Base-by-base conservation (phyloP, 2,113 vertebrate species). In the Myiozetetes cayanensis region DNA sequence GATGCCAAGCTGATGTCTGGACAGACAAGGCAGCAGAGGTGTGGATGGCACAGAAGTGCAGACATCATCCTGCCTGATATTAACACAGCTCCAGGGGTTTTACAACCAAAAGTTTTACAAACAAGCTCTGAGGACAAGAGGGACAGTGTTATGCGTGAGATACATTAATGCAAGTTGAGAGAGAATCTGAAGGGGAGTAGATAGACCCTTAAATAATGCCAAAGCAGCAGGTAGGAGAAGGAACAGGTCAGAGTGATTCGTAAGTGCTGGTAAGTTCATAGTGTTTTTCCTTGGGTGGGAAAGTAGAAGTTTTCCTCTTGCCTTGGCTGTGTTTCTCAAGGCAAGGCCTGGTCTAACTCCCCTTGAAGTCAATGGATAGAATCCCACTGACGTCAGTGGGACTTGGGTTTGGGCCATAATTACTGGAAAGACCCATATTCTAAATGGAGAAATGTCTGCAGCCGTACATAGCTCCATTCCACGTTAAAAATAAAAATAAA, bases 401-500 rank as follows among this genome's bases (percentile, higher is more conserved):
- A 85, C 50, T 85, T 96, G 96, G 87, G 9, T 71, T 68, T 83
- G 43, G 44, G 72, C 94, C 94, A 95, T 88, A 94, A 95, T 90
- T 96, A 88, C 65, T 96, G 92, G 93, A 95, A 95, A 93, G 95
- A 85, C 71, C 71, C 11, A 0, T 10, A 71, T 56, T 59, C 67
- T 86, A 95, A 95, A 90, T 83, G 65, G 62, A 94, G 92, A 96
- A 93, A 86, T 61, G 83, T 95, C 56, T 93, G 79, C 73, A 93
- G 72, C 90, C 56, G 71, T 86, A 76, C 68, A 90, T 76, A 95
- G 61, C 46, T 94, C 50, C 24, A 84, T 93, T 94, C 79, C 78
- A 94, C 46, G 59, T 85, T 93, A 96, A 97, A 97, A 96, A 95
- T 94, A 96, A 91, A 89, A 89, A 55, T 33, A 87, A 91, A 94